Percentiles rank a stretch among this genome's conserved stretches.
Conservation (phyloP, 1,140 invertebrate species). For the Spodoptera frugiperda region DNA sequence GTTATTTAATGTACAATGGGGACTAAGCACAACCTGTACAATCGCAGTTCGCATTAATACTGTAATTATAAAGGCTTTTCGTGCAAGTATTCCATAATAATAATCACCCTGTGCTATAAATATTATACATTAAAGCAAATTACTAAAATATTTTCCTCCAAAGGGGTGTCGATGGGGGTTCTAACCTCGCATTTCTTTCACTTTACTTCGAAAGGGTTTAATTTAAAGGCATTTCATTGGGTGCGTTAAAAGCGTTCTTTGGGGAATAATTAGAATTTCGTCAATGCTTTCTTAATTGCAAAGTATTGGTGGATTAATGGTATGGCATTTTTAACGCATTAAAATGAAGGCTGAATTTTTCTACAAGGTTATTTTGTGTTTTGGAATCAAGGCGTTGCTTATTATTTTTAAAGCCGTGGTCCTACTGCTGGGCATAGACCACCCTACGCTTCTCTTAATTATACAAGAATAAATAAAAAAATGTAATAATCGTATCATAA, state of each 20-base stretch:
- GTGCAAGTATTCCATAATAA: conserved; percentile 24
- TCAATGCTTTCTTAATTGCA: not conserved
- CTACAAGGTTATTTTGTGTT: not conserved
- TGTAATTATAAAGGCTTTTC: not conserved
- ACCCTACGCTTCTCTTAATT: no score
- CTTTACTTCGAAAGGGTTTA: conserved; percentile 2
- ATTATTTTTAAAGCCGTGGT: no score
- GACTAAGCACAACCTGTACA: not conserved
- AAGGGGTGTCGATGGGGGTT: not conserved
- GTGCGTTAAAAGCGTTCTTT: not conserved
- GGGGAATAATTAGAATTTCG: not conserved
- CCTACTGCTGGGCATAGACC: no score
- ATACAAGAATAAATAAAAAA: no score
- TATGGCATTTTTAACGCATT: not conserved
- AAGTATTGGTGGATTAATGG: conserved; percentile 3
- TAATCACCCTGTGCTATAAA: not conserved
- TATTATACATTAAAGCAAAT: not conserved
- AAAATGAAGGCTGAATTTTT: not conserved
- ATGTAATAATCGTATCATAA: no score
- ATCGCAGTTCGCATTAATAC: conserved; percentile 1
- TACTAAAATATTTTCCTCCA: not conserved
- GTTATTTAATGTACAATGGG: conserved; percentile 5
- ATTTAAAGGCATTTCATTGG: not conserved
- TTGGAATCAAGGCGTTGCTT: no score
- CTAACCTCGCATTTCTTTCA: conserved; percentile 23